Base-by-base conservation (phyloP, 2,113 vertebrate species). In the Oreochromis niloticus region DNA sequence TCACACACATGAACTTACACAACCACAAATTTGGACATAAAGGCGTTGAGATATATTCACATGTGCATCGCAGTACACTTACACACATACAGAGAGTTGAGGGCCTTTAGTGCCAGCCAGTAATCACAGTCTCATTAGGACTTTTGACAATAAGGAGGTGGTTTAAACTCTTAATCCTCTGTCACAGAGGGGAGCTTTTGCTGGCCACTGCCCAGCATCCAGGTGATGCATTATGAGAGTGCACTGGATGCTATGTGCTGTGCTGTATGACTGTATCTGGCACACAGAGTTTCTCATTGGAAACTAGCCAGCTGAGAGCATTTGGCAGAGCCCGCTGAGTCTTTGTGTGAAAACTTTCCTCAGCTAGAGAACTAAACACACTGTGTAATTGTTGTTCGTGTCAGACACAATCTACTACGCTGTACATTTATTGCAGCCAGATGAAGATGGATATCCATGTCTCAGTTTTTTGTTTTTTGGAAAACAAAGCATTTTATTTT, bases 161-260 rank as follows among this genome's bases (percentile, higher is more conserved):
- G 93, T 96, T 93, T 90, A 94, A 91, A 91, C 91, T 71, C 87
- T 79, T 95, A 96, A 96, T 96, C 95, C 88, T n/a, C 66, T 88
- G 43, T 91, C 85, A 48, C 89, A 93, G 92, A 17, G 9, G 94
- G 92, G 86, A 46, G 61, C 75, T 94, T 90, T 89, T 80, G 82
- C 80, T 92, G 88, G 88, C 82, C 82, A 87, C 84, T 82, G 93
- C 90, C 93, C 89, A 88, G 61, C 46, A 52, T 91, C 88, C 94
- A 95, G 92, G 88, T 96, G 93, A 95, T 91, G 93, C 63, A 91
- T 92, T 91, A 82, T 80, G 83, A 56, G 56, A 89, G 71, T 83
- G 87, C 87, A 85, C 86, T 68, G 84, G 46, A 82, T 90, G 85
- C 46, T 88, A 36, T 78, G 89, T 85, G 54, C 80, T 85, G 86